Conservation (phyloP, 2,113 vertebrate species). For the Cebus imitator region DNA sequence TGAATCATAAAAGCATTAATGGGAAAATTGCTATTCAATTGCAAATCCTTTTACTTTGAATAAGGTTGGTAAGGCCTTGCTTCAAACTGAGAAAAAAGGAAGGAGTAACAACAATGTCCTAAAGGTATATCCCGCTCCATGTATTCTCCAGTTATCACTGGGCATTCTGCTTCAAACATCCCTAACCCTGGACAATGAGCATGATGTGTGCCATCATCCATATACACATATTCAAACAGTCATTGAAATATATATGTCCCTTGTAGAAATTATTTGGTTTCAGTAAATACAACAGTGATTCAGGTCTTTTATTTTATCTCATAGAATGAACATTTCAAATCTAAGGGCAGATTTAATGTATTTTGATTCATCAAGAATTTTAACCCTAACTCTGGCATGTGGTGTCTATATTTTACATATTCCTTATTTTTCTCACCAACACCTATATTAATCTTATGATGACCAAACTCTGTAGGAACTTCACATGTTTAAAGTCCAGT, state of each 20-base stretch:
- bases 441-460: background rate
- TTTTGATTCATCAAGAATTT: background rate
- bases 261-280: background rate
- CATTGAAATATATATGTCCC: background rate
- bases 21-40: background rate
- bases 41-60: background rate
- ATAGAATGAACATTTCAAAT: background rate
- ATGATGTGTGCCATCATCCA: too few relatives aligned
- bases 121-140: fast-evolving
- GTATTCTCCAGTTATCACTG: too few relatives aligned
- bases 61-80: background rate
- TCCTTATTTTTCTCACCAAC: background rate
- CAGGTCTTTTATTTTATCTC: background rate
- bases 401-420: background rate
- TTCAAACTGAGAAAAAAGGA: background rate
- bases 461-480: background rate
- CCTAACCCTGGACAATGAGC: background rate
- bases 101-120: background rate
- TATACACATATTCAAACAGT: background rate
- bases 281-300: background rate
- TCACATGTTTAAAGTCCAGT: background rate
- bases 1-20: background rate
- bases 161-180: background rate
- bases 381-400: background rate
- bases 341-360: background rate